These are phyloP conservation scores for Misgurnus mizolepis DNA, from an alignment of 2,113 vertebrate genomes.

Conservation along the genomic window DNA sequence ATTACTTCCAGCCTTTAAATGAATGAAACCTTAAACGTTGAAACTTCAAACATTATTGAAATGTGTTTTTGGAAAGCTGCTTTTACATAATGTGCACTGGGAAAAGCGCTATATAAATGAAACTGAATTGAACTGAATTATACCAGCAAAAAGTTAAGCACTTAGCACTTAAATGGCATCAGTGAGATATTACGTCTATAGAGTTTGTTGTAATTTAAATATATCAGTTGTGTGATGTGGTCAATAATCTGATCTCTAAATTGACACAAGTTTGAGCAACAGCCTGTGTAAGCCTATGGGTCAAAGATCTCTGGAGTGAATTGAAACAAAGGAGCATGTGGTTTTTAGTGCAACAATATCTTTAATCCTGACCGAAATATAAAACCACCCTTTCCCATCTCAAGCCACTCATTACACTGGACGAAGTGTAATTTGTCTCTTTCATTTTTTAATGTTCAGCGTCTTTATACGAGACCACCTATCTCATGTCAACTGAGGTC, in stretches of 20 bases:
- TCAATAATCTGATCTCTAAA: neutral
- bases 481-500: constrained; percentile 42
- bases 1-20: too few relatives aligned
- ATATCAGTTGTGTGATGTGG: too few relatives aligned
- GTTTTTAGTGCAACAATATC: constrained; percentile 10
- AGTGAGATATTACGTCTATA: neutral
- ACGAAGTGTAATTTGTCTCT: constrained; percentile 43
- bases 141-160: too few relatives aligned
- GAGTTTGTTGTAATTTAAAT: too few relatives aligned
- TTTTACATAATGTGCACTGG: too few relatives aligned
- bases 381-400: constrained; percentile 35
- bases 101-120: too few relatives aligned
- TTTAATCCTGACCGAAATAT: constrained; percentile 17
- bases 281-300: neutral
- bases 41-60: too few relatives aligned
- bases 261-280: neutral
- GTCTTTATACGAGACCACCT: constrained; percentile 40
- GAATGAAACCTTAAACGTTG: too few relatives aligned
- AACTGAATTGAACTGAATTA: too few relatives aligned
- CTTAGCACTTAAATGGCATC: neutral
- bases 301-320: constrained; percentile 13
- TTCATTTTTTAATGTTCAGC: constrained; percentile 34
- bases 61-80: too few relatives aligned
- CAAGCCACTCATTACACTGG: constrained; percentile 27
- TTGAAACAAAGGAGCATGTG: constrained; percentile 1